Evolutionary conservation across 1,140 invertebrate species (phyloP).

Genomic region (Nixonia krombeini): DNA sequence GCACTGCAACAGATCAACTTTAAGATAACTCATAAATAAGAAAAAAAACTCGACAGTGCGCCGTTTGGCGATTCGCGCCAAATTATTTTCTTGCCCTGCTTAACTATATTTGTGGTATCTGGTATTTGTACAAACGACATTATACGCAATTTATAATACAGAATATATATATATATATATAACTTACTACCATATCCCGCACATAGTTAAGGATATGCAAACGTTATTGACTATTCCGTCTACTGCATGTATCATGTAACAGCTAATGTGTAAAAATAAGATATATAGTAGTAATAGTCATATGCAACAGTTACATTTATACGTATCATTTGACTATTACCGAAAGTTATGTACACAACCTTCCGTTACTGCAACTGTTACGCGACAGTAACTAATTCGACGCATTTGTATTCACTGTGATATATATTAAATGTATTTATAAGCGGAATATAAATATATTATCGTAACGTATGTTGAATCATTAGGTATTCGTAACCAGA

Average conservation of each 20-base stretch:
- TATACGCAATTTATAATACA: too few species aligned
- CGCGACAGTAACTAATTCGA: constrained; percentile 1
- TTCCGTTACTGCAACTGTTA: constrained; percentile 15
- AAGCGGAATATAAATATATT: constrained; percentile 14
- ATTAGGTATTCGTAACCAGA: too few species aligned
- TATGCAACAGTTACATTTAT: background rate
- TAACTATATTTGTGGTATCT: background rate
- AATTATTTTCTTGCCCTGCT: background rate
- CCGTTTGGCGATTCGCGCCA: too few species aligned
- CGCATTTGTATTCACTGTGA: constrained; percentile 9
- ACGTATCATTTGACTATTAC: constrained; percentile 13
- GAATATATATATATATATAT: constrained; percentile 2
- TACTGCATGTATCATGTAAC: background rate
- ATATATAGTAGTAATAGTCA: background rate
- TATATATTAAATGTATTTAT: constrained; percentile 8
- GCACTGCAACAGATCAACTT: too few species aligned
- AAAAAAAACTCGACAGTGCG: too few species aligned
- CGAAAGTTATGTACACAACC: constrained; percentile 18
- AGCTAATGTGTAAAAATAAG: background rate
- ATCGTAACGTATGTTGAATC: background rate
- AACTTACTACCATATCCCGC: background rate
- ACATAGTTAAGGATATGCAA: background rate
- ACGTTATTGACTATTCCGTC: background rate
- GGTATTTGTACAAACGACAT: constrained; percentile 1
- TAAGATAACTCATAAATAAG: constrained; percentile 12